Conservation (phyloP, 2,113 vertebrate genomes). For the Hiodon alosoides region DNA sequence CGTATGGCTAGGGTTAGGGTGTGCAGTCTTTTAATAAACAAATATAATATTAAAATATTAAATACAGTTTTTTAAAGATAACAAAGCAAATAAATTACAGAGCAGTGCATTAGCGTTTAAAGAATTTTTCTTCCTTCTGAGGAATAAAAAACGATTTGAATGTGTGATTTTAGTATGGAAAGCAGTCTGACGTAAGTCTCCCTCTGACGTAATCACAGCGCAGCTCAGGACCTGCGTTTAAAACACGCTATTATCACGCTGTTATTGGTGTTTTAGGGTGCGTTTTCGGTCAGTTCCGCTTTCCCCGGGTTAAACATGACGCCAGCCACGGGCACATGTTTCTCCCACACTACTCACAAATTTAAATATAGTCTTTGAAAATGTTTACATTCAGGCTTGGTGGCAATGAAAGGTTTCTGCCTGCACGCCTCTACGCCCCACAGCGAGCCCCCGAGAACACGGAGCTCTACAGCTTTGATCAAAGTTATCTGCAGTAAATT, state of each 20-base stretch:
- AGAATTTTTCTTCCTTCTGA: no score
- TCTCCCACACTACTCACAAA: conserved; percentile 18
- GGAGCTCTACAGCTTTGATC: conserved; percentile 51
- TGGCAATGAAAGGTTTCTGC: conserved; percentile 25
- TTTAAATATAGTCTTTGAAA: conserved; percentile 27
- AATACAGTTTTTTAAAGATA: not conserved
- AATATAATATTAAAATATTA: not conserved
- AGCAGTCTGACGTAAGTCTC: not conserved
- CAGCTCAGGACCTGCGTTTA: not conserved
- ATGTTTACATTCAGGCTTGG: conserved; percentile 25
- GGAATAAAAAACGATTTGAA: not conserved
- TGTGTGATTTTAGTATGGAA: not conserved
- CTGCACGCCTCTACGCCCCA: conserved; percentile 24
- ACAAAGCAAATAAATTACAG: not conserved
- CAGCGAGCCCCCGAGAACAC: conserved; percentile 27
- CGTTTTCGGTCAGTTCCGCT: conserved; percentile 44
- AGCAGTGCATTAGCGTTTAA: not conserved
- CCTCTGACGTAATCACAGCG: no score
- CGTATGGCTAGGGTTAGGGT: no score
- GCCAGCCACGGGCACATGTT: conserved; percentile 20
- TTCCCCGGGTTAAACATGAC: conserved; percentile 28
- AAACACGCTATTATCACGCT: conserved; percentile 39
- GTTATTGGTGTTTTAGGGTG: not conserved
- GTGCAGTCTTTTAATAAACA: no score
- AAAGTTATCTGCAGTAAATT: conserved; percentile 53